These are phyloP conservation scores for Ageneiosus marmoratus DNA, from an alignment of 2,113 vertebrate genomes.

Conservation along the genomic window DNA sequence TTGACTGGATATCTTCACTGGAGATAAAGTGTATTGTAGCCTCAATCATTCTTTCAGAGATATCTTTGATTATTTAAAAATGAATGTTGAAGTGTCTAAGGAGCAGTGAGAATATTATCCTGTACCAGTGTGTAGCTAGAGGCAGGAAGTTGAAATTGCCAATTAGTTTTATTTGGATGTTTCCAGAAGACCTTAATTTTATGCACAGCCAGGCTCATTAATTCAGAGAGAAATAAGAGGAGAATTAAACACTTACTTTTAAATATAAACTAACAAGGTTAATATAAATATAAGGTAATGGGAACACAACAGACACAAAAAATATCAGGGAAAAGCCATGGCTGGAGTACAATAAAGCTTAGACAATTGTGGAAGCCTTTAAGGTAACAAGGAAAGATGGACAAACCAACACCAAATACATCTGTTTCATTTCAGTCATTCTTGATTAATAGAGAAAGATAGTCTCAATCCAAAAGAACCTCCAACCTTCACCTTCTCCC, in stretches of 20 bases:
- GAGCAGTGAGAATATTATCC: slow-evolving; percentile 3
- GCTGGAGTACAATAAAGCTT: not conserved
- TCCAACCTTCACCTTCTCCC: not conserved
- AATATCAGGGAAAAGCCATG: not conserved
- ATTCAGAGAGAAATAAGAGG: not conserved
- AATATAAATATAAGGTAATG: not conserved
- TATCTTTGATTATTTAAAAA: slow-evolving; percentile 5
- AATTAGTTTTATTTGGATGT: not conserved
- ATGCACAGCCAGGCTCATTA: not conserved
- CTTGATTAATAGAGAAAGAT: not conserved
- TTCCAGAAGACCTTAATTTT: not conserved
- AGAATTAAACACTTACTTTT: not conserved
- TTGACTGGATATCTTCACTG: slow-evolving; percentile 33
- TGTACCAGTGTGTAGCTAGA: not conserved
- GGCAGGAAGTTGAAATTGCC: not conserved
- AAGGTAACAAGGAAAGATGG: not conserved
- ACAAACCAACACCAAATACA: not conserved
- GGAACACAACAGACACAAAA: not conserved
- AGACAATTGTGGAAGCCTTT: not conserved
- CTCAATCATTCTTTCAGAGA: slow-evolving; percentile 33
- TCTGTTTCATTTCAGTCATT: not conserved
- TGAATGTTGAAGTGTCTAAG: slow-evolving; percentile 9
- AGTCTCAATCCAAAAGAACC: not conserved
- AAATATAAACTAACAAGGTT: not conserved
- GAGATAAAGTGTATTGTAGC: slow-evolving; percentile 23